Evolutionary conservation across 2,113 vertebrate genomes (phyloP).

Genomic region (Cryptotis parvus): DNA sequence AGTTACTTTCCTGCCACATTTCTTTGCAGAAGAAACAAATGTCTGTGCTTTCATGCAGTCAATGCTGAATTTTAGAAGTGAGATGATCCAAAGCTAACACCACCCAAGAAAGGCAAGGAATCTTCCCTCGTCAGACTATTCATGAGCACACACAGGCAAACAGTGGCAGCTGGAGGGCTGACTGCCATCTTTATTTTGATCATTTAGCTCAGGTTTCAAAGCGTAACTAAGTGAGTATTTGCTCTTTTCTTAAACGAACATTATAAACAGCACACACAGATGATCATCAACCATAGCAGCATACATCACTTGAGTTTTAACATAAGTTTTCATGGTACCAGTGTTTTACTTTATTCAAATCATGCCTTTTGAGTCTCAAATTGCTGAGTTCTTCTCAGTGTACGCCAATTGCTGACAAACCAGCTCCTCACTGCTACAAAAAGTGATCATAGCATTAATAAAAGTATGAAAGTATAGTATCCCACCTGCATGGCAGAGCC

Average conservation of each 20-base stretch:
- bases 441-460: neutral
- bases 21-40: conserved; percentile 65
- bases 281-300: neutral
- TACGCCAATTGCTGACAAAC: neutral
- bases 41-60: conserved; percentile 31
- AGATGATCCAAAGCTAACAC: conserved; percentile 53
- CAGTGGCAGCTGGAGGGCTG: conserved; percentile 36
- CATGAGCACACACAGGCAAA: conserved; percentile 48
- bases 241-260: neutral
- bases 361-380: neutral
- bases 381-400: neutral
- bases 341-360: neutral
- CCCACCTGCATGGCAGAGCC: too few species aligned
- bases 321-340: neutral
- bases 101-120: conserved; percentile 64
- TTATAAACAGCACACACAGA: conserved; percentile 28
- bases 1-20: conserved; percentile 35
- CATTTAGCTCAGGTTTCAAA: conserved; percentile 62
- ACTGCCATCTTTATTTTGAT: conserved; percentile 40
- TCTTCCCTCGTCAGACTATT: conserved; percentile 57
- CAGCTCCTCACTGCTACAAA: neutral
- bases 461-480: neutral
- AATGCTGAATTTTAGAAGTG: conserved; percentile 64
- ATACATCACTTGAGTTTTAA: neutral
- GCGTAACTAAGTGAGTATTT: neutral